Base-by-base conservation (phyloP, 2,888 invertebrate genomes). In the Ernsta delagoae region DNA sequence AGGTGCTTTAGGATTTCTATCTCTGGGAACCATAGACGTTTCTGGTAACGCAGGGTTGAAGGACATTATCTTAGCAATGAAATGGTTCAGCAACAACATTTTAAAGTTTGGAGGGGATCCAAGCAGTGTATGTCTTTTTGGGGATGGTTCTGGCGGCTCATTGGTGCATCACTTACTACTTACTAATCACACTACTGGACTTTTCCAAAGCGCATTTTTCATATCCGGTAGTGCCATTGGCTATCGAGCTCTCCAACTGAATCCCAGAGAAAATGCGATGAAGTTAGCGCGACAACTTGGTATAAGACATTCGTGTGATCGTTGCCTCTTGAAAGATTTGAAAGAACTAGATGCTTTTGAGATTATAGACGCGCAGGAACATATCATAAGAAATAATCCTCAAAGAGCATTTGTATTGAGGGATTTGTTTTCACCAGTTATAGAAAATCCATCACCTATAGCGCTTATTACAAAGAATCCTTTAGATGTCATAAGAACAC, bases 41-140 rank as follows among this genome's bases (percentile, higher is more conserved):
- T 72, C 81, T 2, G 85, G 85, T n/a, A 85, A 85, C 65, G 79
- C 78, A 5, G 85, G 82, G 0, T 59, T 85, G 12, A 84, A 83
- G 73, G 85, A 85, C 67, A 57, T 70, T 48, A 11, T 65, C 54
- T 53, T 41, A 54, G 71, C 70, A 54, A 24, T 64, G 48, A 48
- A 65, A 53, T 43, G 67, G 53, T 7, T 63, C 11, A 11, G n/a
- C 11, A 54, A 24, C 4, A 63, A 63, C 41, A 63, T 54, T 1
- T 12, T 16, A n/a, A 11, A 24, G 5, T 63, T 63, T 41, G 41
- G 41, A 12, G 63, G 63, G 7, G 54, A 63, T 54, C 54, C 63
- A 63, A 41, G 39, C 0, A 12, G 24, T 12, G 24, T 54, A 11
- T 39, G 39, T 9, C 9, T 62, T 2, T 9, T 34, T 7, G 62